These are phyloP conservation scores for Cyanoliseus patagonus DNA, from an alignment of 2,113 vertebrate genomes.

Conservation along the genomic window DNA sequence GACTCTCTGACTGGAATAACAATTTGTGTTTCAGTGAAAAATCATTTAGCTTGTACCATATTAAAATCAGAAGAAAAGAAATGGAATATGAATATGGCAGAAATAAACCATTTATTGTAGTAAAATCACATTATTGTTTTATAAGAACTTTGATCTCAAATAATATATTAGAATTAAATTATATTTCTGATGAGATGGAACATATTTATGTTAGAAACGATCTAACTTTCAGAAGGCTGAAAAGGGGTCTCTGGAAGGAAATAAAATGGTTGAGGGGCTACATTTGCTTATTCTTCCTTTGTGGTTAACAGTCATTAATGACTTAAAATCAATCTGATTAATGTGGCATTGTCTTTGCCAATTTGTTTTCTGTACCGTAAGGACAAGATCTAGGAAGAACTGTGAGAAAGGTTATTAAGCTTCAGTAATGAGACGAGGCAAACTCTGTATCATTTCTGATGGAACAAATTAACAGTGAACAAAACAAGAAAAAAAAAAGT, in stretches of 20 bases:
- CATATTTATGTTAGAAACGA: neutral
- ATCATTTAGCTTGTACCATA: neutral
- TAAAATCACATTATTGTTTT: neutral
- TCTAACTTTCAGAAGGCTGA: neutral
- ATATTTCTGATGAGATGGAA: neutral
- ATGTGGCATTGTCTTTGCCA: constrained; percentile 41
- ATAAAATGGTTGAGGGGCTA: neutral
- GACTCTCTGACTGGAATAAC: constrained; percentile 1
- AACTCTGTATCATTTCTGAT: neutral
- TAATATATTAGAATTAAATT: neutral
- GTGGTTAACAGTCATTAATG: constrained; percentile 64
- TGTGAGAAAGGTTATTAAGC: constrained; percentile 18
- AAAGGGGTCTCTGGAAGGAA: neutral
- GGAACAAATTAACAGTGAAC: neutral
- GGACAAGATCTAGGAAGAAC: neutral
- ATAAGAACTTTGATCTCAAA: neutral
- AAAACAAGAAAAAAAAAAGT: neutral
- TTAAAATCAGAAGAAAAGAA: constrained; percentile 9
- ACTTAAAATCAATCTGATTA: constrained; percentile 62
- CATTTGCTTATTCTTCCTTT: constrained; percentile 13
- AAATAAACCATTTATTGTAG: neutral
- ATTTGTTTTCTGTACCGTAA: constrained; percentile 43
- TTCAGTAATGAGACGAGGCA: neutral
- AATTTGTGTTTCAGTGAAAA: neutral
- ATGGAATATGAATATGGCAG: neutral